Percentiles rank a stretch among this genome's conserved stretches.
Evolutionary conservation across 2,797 vertebrate species (phyloP).

Genomic region (Darevskia mixta): DNA sequence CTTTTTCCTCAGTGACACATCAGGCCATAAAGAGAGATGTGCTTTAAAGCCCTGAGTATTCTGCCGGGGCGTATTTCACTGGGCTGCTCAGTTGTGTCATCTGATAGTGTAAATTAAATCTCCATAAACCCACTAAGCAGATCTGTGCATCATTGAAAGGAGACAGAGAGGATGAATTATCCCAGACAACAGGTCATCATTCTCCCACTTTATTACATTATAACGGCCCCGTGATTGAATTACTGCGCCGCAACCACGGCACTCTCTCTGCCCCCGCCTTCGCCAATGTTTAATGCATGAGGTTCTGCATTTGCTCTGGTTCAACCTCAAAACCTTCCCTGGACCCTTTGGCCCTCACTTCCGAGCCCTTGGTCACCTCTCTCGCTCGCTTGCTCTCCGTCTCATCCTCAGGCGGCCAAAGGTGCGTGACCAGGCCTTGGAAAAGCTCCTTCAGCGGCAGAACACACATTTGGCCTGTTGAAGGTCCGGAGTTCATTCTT

Average conservation of each 20-base stretch:
- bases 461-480: neutral
- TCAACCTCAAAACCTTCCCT: neutral
- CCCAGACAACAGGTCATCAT: slow-evolving; percentile 19
- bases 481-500: neutral
- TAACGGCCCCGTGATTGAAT: slow-evolving; percentile 35
- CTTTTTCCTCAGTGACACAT: slow-evolving; percentile 9
- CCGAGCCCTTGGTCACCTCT: neutral
- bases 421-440: neutral
- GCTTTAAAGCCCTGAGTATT: slow-evolving; percentile 16
- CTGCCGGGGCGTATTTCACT: slow-evolving; percentile 25
- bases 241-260: neutral
- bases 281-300: neutral
- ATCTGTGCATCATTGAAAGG: slow-evolving; percentile 46
- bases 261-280: neutral
- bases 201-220: slow-evolving; percentile 38
- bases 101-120: slow-evolving; percentile 45
- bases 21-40: slow-evolving; percentile 22
- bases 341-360: no score
- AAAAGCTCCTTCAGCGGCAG: neutral
- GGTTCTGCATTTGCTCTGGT: neutral
- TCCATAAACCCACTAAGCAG: slow-evolving; percentile 41
- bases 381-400: no score
- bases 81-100: slow-evolving; percentile 34
- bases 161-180: slow-evolving; percentile 40
- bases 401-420: neutral